Evolutionary conservation across 2,888 invertebrate genomes (phyloP).

Genomic region (Neoitamus cyanurus): DNA sequence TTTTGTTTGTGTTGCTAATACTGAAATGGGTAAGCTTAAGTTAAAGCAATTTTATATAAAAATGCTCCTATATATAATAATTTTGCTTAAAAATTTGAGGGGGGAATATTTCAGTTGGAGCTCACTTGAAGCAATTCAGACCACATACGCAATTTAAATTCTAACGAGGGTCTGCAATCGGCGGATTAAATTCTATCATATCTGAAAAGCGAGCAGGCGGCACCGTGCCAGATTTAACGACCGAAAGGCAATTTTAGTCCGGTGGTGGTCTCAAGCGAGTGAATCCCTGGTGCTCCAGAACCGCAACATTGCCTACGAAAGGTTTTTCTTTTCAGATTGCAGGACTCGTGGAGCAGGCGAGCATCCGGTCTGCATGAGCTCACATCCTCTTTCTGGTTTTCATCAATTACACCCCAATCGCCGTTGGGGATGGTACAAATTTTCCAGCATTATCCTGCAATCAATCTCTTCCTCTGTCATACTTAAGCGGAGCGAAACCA

Average conservation of each 20-base stretch:
- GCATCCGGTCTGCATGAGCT: neutral
- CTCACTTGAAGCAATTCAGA: no score
- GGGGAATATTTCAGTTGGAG: no score
- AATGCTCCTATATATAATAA: no score
- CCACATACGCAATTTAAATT: neutral
- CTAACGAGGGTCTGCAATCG: neutral
- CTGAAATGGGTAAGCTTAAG: no score
- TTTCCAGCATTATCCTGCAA: conserved; percentile 3
- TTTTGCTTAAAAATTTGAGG: no score
- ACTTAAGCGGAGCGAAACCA: neutral
- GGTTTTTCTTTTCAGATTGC: neutral
- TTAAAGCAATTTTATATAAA: no score
- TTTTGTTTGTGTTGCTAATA: no score
- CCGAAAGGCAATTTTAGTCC: neutral
- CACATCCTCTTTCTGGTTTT: neutral
- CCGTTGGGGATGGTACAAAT: neutral
- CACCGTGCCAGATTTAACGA: neutral
- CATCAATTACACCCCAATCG: neutral
- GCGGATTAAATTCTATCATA: neutral
- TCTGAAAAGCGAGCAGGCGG: neutral
- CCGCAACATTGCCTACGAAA: neutral
- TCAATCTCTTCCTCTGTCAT: conserved; percentile 21
- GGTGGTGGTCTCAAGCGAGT: neutral
- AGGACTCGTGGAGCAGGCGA: neutral
- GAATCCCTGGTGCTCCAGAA: neutral